phyloP scores from a whole-genome alignment of 2,113 vertebrate species.

The Hepsetus odoe region DNA sequence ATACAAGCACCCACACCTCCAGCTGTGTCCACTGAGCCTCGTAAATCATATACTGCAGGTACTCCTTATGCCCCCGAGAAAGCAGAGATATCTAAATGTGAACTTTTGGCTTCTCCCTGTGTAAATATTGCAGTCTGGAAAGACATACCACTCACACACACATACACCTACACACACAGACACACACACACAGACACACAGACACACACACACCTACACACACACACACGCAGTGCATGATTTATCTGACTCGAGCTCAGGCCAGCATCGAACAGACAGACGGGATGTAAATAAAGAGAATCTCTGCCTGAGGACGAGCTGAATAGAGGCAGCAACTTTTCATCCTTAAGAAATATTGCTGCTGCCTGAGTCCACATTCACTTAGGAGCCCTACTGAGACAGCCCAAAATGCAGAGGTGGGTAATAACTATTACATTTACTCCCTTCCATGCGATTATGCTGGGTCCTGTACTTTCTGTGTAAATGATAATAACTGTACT shows the following conservation, averaged over 20 bases:
- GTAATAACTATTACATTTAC: not conserved
- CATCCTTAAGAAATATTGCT: conserved; percentile 16
- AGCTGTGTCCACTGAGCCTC: conserved; percentile 37
- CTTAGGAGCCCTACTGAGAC: not conserved
- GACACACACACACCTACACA: conserved; percentile 6
- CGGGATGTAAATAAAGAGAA: conserved; percentile 41
- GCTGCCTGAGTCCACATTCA: conserved; percentile 6
- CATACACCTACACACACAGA: conserved; percentile 1
- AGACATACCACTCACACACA: conserved; percentile 24
- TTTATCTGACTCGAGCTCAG: conserved; percentile 10
- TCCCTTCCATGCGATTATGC: not conserved
- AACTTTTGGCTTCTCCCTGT: conserved; percentile 46
- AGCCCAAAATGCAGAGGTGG: not conserved
- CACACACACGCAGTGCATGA: conserved; percentile 1
- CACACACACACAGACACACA: not conserved
- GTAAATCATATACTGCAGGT: conserved; percentile 47
- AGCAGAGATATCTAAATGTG: conserved; percentile 40
- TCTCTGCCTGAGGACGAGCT: not conserved
- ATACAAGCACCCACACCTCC: conserved; percentile 28
- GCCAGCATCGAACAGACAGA: conserved; percentile 10
- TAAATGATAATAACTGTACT: not conserved
- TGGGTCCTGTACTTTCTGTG: not conserved
- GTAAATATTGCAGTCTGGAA: conserved; percentile 41
- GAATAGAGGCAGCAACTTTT: conserved; percentile 18
- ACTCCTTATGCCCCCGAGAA: conserved; percentile 13